A percentile compares a stretch with the other conserved stretches of the same genome.
Evolutionary conservation across 1,140 invertebrate genomes (phyloP).

Genomic region (Caerostris extrusa): DNA sequence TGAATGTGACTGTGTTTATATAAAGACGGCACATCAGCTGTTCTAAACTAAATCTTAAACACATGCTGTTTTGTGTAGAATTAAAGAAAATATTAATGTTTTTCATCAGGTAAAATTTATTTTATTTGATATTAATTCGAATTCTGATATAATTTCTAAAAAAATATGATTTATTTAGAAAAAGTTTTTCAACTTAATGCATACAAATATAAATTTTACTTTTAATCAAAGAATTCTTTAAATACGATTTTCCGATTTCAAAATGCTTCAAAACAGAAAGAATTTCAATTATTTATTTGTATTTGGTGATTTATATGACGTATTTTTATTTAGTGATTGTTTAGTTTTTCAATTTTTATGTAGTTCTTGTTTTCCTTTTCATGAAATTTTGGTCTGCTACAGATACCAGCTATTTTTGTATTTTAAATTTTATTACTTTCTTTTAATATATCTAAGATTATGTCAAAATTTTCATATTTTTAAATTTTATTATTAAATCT

Average conservation of each 20-base stretch:
- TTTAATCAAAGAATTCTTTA: too few species aligned
- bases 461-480: too few species aligned
- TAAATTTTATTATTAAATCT: too few species aligned
- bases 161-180: not conserved
- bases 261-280: too few species aligned
- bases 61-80: not conserved
- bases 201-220: not conserved
- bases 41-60: not conserved
- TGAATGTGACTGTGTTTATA: constrained; percentile 63
- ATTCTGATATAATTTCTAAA: not conserved
- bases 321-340: too few species aligned
- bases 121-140: not conserved
- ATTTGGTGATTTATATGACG: too few species aligned
- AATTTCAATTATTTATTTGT: too few species aligned
- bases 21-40: not conserved
- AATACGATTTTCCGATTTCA: too few species aligned
- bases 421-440: too few species aligned
- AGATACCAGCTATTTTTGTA: not conserved
- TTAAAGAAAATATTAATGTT: not conserved
- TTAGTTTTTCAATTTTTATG: too few species aligned
- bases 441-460: too few species aligned
- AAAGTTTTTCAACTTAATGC: not conserved
- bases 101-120: not conserved
- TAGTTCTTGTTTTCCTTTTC: not conserved
- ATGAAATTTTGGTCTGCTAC: not conserved